A percentile compares a stretch with the other conserved stretches of the same genome.
Conservation (phyloP, 1,140 invertebrate species). For the Wasmannia auropunctata region DNA sequence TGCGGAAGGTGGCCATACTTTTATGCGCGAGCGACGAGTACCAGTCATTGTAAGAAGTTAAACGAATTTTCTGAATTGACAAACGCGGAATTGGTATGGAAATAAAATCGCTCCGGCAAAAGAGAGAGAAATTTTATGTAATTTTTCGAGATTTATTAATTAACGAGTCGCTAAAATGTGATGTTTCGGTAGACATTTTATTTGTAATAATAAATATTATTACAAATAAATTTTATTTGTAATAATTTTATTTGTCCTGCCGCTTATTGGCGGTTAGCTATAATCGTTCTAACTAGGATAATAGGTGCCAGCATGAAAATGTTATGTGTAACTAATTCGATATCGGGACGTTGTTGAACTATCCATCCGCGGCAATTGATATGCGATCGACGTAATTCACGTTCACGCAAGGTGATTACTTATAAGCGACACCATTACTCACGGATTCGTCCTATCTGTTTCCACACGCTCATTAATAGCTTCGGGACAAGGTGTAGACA, state of each 20-base stretch:
- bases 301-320: neutral
- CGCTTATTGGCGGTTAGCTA: neutral
- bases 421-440: slow-evolving; percentile 54
- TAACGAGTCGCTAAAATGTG: neutral
- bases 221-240: no score
- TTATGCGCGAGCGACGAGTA: neutral
- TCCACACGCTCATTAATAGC: slow-evolving; percentile 20
- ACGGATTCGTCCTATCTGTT: slow-evolving; percentile 27
- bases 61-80: neutral
- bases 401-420: slow-evolving; percentile 55
- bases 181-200: neutral
- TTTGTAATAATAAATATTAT: no score
- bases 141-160: no score
- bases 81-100: neutral
- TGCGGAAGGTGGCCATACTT: neutral
- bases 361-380: slow-evolving; percentile 24
- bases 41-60: neutral
- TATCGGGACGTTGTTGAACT: neutral
- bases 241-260: no score
- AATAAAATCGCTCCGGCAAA: neutral
- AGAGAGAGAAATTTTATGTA: neutral
- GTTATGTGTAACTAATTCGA: neutral
- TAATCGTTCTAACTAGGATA: neutral
- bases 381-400: slow-evolving; percentile 6
- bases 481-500: neutral